phyloP scores from a whole-genome alignment of 1,140 invertebrate genomes.

The Episyrphus balteatus region DNA sequence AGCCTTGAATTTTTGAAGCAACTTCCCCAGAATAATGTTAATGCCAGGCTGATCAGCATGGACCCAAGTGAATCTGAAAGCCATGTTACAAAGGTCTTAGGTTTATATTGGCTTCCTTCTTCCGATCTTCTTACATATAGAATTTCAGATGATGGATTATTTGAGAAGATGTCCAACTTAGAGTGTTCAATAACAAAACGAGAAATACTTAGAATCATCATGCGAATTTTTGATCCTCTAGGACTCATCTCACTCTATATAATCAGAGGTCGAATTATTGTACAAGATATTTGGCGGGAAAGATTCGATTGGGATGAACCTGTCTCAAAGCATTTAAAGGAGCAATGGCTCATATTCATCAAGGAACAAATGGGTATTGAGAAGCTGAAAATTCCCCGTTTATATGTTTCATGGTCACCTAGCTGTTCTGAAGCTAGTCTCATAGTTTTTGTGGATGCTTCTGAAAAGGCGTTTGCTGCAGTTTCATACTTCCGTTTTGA shows the following conservation, averaged over 20 bases:
- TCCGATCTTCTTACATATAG: background rate
- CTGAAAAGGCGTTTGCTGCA: too few species aligned
- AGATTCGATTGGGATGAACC: slow-evolving; percentile 27
- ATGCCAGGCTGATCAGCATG: too few species aligned
- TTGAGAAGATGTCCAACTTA: background rate
- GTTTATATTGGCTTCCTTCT: background rate
- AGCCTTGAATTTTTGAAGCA: too few species aligned
- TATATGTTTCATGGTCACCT: too few species aligned
- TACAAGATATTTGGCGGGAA: slow-evolving; percentile 29
- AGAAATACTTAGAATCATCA: slow-evolving; percentile 8
- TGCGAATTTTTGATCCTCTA: slow-evolving; percentile 29
- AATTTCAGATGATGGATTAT: background rate
- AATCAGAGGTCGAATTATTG: slow-evolving; percentile 19
- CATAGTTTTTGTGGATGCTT: too few species aligned
- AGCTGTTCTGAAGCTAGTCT: too few species aligned
- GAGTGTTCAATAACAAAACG: slow-evolving; percentile 9
- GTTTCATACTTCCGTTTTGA: too few species aligned
- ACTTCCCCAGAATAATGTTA: too few species aligned
- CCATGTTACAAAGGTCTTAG: background rate
- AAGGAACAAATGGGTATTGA: too few species aligned
- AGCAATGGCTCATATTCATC: background rate
- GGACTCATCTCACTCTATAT: slow-evolving; percentile 22
- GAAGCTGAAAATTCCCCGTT: too few species aligned
- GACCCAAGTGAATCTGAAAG: too few species aligned
- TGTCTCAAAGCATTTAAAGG: slow-evolving; percentile 1